Conservation (phyloP, 2,888 invertebrate genomes). For the Matsumyia berberina region DNA sequence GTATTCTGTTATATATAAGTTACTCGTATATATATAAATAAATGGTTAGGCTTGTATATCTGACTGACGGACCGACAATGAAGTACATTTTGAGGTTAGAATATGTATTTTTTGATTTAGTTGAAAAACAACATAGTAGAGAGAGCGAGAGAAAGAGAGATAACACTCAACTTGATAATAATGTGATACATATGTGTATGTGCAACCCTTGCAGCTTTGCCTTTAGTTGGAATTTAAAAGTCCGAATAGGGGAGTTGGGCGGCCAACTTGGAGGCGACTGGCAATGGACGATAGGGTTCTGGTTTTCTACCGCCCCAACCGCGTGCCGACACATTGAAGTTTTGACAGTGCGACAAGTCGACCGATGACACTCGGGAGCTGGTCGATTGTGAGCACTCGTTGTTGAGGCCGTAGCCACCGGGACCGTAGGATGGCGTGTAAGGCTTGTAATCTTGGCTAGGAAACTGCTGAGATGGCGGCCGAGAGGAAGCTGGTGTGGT, state of each 20-base stretch:
- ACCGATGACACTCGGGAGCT: slow-evolving; percentile 57
- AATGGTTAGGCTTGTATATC: slow-evolving; percentile 23
- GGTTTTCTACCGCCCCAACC: slow-evolving; percentile 87
- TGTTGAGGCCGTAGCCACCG: slow-evolving; percentile 8
- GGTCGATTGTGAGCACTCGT: slow-evolving; percentile 23
- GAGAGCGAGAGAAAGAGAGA: slow-evolving; percentile 5
- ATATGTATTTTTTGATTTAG: neutral
- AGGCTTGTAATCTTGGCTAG: slow-evolving; percentile 34
- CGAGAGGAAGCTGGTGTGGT: slow-evolving; percentile 56
- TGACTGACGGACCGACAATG: slow-evolving; percentile 42
- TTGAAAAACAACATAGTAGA: slow-evolving; percentile 11
- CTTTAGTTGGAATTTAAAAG: slow-evolving; percentile 59
- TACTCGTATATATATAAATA: slow-evolving; percentile 68
- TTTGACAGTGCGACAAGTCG: slow-evolving; percentile 82
- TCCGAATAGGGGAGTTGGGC: slow-evolving; percentile 69
- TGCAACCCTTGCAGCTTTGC: slow-evolving; percentile 34
- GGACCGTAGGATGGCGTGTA: slow-evolving; percentile 20
- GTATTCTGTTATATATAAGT: slow-evolving; percentile 45
- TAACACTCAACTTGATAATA: slow-evolving; percentile 40
- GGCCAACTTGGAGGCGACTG: slow-evolving; percentile 27
- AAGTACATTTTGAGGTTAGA: slow-evolving; percentile 8
- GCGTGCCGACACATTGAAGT: slow-evolving; percentile 93
- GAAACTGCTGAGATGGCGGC: slow-evolving; percentile 54
- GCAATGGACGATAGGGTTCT: slow-evolving; percentile 57
- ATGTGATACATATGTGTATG: slow-evolving; percentile 7